Base-by-base conservation (phyloP, 2,113 vertebrate genomes). In the Panurus biarmicus region DNA sequence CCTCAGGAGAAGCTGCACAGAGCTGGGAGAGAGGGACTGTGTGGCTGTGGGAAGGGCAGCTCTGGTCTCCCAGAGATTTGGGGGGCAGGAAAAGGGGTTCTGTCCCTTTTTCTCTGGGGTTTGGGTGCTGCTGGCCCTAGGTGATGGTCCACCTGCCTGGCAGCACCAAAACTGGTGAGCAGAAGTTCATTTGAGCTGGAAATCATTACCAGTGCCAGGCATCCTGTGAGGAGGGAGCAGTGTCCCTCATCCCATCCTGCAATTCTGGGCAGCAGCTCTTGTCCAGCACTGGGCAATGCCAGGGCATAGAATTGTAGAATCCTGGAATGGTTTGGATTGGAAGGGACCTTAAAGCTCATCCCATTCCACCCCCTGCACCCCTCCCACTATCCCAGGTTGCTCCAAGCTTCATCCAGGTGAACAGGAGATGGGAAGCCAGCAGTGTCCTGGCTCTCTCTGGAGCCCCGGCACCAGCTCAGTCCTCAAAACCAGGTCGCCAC, bases 391-490 rank as follows among this genome's bases (percentile, higher is more conserved):
- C n/a, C 31, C 51, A 38, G 67, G 22, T 7, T 24, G 33, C 67
- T 51, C 51, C 22, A 15, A 40, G 22, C 35, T 24, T 36, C 36
- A 23, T 44, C 22, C 76, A 50, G 51, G 51, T 17, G 51, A 58
- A 42, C 56, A n/a, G 69, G 58, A 69, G n/a, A 8, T 20, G 47
- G 24, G 28, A 61, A 74, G 31, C 69, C 74, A 51, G 48, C 1
- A 2, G 23, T 12, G 16, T 18, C 25, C 6, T 0, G 0, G 9
- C 35, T 73, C 17, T 36, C 35, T n/a, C 47, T 3, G 0, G 44
- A 76, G 44, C 58, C 9, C 44, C 56, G 11, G 17, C 29, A 9
- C 38, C 66, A 42, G 33, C 42, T 35, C 24, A 18, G 31, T 7
- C 44, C 60, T 31, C 58, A 19, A 76, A 76, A 56, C 3, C 10